Percentiles rank a stretch among this genome's conserved stretches.
phyloP scores from a whole-genome alignment of 1,140 invertebrate genomes.

The Sycobia sp. region DNA sequence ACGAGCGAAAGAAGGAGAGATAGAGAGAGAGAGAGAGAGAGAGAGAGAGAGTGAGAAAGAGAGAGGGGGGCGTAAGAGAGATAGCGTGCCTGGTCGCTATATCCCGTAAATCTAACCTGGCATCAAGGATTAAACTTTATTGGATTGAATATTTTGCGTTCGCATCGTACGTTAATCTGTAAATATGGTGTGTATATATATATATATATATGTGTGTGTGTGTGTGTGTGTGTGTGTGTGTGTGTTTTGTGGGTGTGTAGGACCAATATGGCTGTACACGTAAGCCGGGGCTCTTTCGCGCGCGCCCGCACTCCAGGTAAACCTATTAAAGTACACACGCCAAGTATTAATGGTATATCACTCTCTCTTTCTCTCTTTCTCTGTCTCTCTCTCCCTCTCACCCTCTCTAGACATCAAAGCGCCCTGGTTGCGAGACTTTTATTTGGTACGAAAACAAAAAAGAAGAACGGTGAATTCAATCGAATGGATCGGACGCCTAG shows the following conservation, averaged over 20 bases:
- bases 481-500: constrained; percentile 16
- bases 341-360: constrained; percentile 36
- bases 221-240: too few relatives aligned
- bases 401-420: too few relatives aligned
- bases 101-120: constrained; percentile 23
- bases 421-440: constrained; percentile 19
- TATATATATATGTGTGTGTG: too few relatives aligned
- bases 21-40: too few relatives aligned
- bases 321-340: constrained; percentile 42
- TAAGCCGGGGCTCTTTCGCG: background rate
- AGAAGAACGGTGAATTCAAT: constrained; percentile 29
- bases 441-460: too few relatives aligned
- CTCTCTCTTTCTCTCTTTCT: too few relatives aligned
- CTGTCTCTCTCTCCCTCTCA: too few relatives aligned
- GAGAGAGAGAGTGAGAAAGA: too few relatives aligned
- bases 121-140: constrained; percentile 40
- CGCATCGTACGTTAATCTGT: constrained; percentile 35
- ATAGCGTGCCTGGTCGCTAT: background rate
- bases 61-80: background rate
- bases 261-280: constrained; percentile 34
- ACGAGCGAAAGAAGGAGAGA: too few relatives aligned
- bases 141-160: constrained; percentile 40
- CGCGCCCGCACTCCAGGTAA: constrained; percentile 25
- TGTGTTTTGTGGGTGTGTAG: too few relatives aligned
- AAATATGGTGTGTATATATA: too few relatives aligned